Evolutionary conservation across 2,113 vertebrate genomes (phyloP).

Genomic region (Pelobates fuscus): DNA sequence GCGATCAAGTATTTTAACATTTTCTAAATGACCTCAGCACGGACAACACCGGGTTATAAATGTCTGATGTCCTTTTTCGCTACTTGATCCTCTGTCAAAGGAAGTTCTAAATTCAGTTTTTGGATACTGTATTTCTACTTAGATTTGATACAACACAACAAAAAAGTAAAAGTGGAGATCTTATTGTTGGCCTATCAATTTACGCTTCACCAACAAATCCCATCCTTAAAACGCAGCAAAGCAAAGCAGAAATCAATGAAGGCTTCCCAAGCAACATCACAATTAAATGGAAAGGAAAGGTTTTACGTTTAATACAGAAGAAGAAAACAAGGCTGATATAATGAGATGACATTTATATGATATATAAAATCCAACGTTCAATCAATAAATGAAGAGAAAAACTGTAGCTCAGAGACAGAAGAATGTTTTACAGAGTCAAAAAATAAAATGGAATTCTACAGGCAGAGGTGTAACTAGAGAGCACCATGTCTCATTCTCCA

Average conservation of each 20-base stretch:
- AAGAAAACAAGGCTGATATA: slow-evolving; percentile 9
- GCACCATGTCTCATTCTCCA: no score
- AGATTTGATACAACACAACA: no score
- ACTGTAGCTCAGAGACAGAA: background rate
- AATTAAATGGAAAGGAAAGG: background rate
- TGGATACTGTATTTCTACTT: background rate
- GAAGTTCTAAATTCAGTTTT: background rate
- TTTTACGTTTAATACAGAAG: background rate
- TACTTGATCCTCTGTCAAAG: no score
- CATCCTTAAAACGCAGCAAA: background rate
- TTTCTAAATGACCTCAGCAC: no score
- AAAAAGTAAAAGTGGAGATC: no score
- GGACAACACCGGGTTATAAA: no score
- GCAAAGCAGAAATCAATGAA: background rate
- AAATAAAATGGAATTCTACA: background rate
- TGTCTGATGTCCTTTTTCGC: no score
- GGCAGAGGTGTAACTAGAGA: no score
- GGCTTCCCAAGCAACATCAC: background rate
- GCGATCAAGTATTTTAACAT: no score
- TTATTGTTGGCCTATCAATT: no score
- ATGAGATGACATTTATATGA: slow-evolving; percentile 18
- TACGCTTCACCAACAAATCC: no score
- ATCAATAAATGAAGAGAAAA: slow-evolving; percentile 12
- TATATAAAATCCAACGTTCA: slow-evolving; percentile 1
- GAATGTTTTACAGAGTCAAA: background rate